A percentile compares a stretch with the other conserved stretches of the same genome.
Conservation (phyloP, 2,888 invertebrate genomes). For the Elysia crispata region DNA sequence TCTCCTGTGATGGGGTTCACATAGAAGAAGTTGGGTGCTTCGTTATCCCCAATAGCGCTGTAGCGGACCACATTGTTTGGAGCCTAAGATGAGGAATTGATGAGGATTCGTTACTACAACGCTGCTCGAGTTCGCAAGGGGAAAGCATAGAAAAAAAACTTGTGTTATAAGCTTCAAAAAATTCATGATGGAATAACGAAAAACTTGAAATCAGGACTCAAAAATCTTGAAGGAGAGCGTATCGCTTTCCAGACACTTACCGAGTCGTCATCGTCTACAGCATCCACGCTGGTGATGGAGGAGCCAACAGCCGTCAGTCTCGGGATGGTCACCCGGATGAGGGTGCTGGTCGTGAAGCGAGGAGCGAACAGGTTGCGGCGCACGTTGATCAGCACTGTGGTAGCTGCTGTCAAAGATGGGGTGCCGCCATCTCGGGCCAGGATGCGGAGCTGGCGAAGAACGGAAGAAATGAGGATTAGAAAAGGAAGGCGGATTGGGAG, state of each 20-base stretch:
- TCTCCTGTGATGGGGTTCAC: constrained; percentile 64
- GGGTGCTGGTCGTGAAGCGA: constrained; percentile 53
- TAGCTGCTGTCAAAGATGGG: constrained; percentile 54
- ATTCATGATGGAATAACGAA: too few species aligned
- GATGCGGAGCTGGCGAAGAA: constrained; percentile 60
- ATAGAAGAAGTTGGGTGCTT: constrained; percentile 65
- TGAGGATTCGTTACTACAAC: too few species aligned
- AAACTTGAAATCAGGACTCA: too few species aligned
- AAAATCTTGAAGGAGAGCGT: too few species aligned
- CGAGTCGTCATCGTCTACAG: constrained; percentile 64
- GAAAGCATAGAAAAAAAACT: too few species aligned
- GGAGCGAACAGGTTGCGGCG: constrained; percentile 60
- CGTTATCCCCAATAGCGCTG: constrained; percentile 55
- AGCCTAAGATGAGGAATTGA: constrained; percentile 46
- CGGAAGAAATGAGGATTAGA: too few species aligned
- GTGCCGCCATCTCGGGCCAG: constrained; percentile 63
- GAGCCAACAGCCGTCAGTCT: constrained; percentile 61
- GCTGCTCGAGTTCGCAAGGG: too few species aligned
- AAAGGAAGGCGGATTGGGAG: too few species aligned
- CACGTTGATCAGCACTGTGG: constrained; percentile 62
- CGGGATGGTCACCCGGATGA: constrained; percentile 55
- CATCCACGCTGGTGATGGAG: constrained; percentile 61
- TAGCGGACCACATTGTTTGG: constrained; percentile 67
- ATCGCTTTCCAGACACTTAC: constrained; percentile 2
- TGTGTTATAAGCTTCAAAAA: too few species aligned